These are phyloP conservation scores for Agrochola litura DNA, from an alignment of 2,888 invertebrate genomes.

Conservation along the genomic window DNA sequence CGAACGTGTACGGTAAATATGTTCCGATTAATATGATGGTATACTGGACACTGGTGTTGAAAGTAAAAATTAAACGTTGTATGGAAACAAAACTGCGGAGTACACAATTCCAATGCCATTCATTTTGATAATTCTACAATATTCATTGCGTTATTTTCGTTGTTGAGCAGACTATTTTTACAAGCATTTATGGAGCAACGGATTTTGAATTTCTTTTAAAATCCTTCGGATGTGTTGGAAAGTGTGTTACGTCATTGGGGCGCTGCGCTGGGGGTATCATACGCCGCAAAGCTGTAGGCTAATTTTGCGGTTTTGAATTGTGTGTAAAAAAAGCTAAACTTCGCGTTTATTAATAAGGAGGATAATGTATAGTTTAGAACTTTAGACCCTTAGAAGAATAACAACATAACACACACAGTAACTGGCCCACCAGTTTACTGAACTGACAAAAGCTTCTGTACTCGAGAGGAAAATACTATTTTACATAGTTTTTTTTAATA, in stretches of 20 bases:
- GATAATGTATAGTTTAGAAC: neutral
- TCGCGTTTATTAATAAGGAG: neutral
- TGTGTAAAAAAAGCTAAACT: no score
- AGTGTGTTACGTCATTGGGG: neutral
- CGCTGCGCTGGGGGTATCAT: neutral
- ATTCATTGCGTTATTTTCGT: no score
- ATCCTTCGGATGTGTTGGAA: no score
- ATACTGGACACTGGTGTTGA: neutral
- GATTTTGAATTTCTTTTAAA: no score
- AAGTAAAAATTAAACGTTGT: neutral
- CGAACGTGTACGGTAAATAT: conserved; percentile 25
- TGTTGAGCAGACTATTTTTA: no score
- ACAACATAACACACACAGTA: neutral
- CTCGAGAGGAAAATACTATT: neutral
- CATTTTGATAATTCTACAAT: neutral
- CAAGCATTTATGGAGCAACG: no score
- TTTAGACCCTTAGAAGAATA: neutral
- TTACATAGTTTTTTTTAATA: no score
- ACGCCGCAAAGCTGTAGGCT: no score
- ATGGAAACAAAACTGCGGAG: neutral
- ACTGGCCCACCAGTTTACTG: no score
- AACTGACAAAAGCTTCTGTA: no score
- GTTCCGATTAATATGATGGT: neutral
- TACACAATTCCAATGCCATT: neutral
- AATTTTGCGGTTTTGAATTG: no score